Conservation (phyloP, 2,797 vertebrate genomes). For the Pantherophis alleghaniensis region DNA sequence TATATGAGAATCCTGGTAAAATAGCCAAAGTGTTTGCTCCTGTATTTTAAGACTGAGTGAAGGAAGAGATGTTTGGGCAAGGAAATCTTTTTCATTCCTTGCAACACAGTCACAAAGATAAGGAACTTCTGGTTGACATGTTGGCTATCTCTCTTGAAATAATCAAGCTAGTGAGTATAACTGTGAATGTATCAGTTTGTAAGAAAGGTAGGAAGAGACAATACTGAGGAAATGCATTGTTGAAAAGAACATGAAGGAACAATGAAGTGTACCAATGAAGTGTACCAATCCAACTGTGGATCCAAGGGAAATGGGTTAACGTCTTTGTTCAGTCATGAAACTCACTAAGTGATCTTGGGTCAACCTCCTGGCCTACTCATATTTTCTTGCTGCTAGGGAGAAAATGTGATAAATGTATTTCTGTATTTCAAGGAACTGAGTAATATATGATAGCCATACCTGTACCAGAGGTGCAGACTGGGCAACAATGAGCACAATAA, state of each 20-base stretch:
- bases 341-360: not conserved
- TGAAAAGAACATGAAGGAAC: not conserved
- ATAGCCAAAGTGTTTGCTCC: not conserved
- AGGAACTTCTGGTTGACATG: not conserved
- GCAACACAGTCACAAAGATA: not conserved
- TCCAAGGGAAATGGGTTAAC: not conserved
- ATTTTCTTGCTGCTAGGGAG: not conserved
- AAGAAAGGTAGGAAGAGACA: not conserved
- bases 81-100: not conserved
- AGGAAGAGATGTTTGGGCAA: not conserved
- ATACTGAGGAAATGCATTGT: not conserved
- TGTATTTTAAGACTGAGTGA: not conserved
- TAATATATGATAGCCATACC: slow-evolving; percentile 71
- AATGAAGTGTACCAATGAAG: too few relatives aligned
- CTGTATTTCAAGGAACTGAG: not conserved
- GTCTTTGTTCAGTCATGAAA: not conserved
- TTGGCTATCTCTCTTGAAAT: not conserved
- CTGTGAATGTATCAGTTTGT: too few relatives aligned
- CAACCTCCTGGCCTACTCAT: not conserved
- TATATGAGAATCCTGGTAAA: not conserved
- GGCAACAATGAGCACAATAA: slow-evolving; percentile 92
- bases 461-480: slow-evolving; percentile 90
- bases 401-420: not conserved
- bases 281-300: not conserved
- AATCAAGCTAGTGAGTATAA: not conserved